These are phyloP conservation scores for Blennius ocellaris DNA, from an alignment of 2,113 vertebrate genomes.

Conservation along the genomic window DNA sequence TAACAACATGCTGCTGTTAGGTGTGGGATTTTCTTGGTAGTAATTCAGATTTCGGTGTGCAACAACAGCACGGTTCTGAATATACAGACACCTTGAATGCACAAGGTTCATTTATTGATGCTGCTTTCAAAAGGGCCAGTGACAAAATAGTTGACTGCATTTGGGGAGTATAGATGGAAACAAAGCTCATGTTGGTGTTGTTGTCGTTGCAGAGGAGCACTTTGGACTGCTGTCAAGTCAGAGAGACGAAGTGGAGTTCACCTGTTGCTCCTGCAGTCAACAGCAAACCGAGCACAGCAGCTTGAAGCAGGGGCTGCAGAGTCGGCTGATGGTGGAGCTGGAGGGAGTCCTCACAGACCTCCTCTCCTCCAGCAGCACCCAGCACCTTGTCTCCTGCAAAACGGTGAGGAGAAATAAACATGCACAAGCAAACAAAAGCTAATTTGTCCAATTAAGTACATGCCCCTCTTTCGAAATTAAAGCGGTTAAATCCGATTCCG, in stretches of 20 bases:
- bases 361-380: slow-evolving; percentile 67
- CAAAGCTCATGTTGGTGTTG: rapidly evolving
- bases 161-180: neutral
- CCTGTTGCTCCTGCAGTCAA: slow-evolving; percentile 86
- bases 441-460: neutral
- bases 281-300: slow-evolving; percentile 55
- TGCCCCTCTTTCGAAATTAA: too few relatives aligned
- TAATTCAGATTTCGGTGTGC: too few relatives aligned
- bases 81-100: too few relatives aligned
- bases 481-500: too few relatives aligned
- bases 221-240: slow-evolving; percentile 85
- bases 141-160: too few relatives aligned
- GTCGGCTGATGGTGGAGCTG: slow-evolving; percentile 78
- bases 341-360: slow-evolving; percentile 85
- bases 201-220: slow-evolving; percentile 84
- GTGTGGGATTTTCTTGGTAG: too few relatives aligned
- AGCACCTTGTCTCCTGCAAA: slow-evolving; percentile 82
- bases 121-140: too few relatives aligned
- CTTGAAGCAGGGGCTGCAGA: slow-evolving; percentile 85
- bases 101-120: too few relatives aligned
- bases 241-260: slow-evolving; percentile 82
- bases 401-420: slow-evolving; percentile 70
- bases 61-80: too few relatives aligned
- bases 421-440: neutral
- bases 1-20: too few relatives aligned